Base-by-base conservation (phyloP, 1,140 invertebrate species). In the Venustaconcha ellipsiformis region DNA sequence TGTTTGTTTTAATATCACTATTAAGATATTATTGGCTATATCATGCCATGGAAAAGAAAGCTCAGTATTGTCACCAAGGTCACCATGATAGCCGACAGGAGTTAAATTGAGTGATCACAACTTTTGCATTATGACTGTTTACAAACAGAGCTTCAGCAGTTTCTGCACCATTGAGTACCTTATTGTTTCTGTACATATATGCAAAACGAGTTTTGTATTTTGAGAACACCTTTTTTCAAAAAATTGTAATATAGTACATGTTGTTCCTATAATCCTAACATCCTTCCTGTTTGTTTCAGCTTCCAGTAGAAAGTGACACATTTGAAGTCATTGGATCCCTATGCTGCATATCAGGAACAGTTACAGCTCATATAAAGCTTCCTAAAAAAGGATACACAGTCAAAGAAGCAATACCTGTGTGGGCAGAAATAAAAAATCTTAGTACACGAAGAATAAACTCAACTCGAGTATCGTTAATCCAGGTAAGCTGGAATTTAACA, bases 241-340 rank as follows among this genome's bases (percentile, higher is more conserved):
- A 48, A 6, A 48, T 48, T 48, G 37, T 48, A 48, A 8, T 48
- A 48, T 48, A 48, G 37, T 8, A 48, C 37, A 57, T 62, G 23
- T 56, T 12, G 11, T 30, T 60, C 18, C 57, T 72, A 4, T 65
- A 56, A 57, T 63, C 57, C 18, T 56, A 14, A 8, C 8, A 55
- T 57, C 57, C 59, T 62, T 30, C 70, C 48, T 67, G 1, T 78
- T 69, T 64, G 62, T 65, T 78, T 18, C 78, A 87, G 86, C 78
- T 86, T 12, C 84, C 86, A 55, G 85, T 86, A 62, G 86, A 87
- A 74, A 87, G 86, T 66, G 86, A 87, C 73, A 87, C 86, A 65
- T 87, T 86, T 81, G 86, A 87, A 65, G 80, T 85, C 14, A 82
- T 87, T 14, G 86, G 86, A 26, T 86, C 86, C 0, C 84, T 82